Conservation (phyloP, 2,888 invertebrate genomes). For the Plemyria rubiginata region DNA sequence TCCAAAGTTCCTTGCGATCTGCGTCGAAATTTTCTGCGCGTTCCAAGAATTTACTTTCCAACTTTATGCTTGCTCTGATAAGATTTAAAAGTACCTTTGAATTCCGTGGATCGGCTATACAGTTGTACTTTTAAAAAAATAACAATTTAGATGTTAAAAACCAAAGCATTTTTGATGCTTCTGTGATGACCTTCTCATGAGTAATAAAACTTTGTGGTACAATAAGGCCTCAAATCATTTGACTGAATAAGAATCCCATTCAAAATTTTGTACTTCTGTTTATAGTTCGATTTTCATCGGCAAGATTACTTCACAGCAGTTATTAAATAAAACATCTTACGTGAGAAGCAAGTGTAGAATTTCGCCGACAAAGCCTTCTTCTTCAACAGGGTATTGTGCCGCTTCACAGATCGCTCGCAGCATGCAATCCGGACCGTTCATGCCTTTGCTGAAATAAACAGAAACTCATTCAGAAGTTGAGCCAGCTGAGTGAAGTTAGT, state of each 20-base stretch:
- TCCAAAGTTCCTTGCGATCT: conserved; percentile 30
- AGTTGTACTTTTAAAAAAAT: conserved; percentile 22
- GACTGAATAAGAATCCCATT: too few species aligned
- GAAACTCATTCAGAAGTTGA: not conserved
- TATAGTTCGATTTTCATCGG: too few species aligned
- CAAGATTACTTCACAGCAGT: not conserved
- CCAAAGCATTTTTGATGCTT: too few species aligned
- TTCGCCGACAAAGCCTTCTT: conserved; percentile 89
- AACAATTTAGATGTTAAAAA: conserved; percentile 14
- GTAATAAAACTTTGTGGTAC: too few species aligned
- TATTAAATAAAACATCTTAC: conserved; percentile 71
- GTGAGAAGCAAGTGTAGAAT: conserved; percentile 89
- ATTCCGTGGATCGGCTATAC: conserved; percentile 25
- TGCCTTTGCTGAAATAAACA: conserved; percentile 77
- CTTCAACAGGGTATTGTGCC: conserved; percentile 87
- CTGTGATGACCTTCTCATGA: too few species aligned
- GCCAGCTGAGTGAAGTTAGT: not conserved
- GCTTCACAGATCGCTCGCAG: conserved; percentile 90
- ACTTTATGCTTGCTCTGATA: conserved; percentile 32
- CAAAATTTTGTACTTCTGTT: too few species aligned
- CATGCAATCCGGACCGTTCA: conserved; percentile 88
- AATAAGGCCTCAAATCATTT: too few species aligned
- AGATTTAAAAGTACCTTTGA: conserved; percentile 34
- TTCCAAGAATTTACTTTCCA: conserved; percentile 32
- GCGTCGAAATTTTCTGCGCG: conserved; percentile 29